Base-by-base conservation (phyloP, 2,113 vertebrate species). In the Xerus inauris region DNA sequence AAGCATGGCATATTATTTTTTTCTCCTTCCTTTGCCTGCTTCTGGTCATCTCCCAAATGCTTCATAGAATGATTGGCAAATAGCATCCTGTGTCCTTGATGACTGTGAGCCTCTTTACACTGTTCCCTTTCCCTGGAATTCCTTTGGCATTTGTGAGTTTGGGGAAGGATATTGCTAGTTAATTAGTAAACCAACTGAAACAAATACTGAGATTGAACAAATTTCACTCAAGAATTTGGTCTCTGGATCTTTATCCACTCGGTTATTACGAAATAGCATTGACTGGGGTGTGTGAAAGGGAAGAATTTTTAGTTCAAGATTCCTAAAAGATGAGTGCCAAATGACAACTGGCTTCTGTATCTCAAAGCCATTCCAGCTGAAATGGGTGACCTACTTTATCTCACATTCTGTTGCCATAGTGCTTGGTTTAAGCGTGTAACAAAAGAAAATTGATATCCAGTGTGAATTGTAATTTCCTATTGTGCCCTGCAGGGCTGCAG, bases 381-480 rank as follows among this genome's bases (percentile, higher is more conserved):
- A 96, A 93, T 94, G 35, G 8, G 47, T 96, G 95, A 93, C 93
- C 97, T 93, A 94, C 93, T 98, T 97, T 94, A 94, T 94, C 80
- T 95, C 94, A 87, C 42, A 71, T 81, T 97, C 93, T 91, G 94
- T 95, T 97, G 91, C 91, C 94, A 96, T 92, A 96, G 96, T 69
- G 91, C 94, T 96, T 89, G 87, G 91, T 79, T 96, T 96, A 97
- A 97, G 95, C 28, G 65, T 87, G 88, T 92, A 96, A 95, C 59
- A 87, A 90, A 97, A 94, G 90, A 96, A 97, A 97, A 98, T 93
- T 96, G 94, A 95, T 96, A 97, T 96, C 89, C 75, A 64, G 40
- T 91, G 75, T 80, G 96, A 94, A 93, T 96, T 94, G 97, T 96
- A 91, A 97, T 97, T 97, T 97, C 59, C 95, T 85, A 95, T 92